Evolutionary conservation across 2,888 invertebrate genomes (phyloP).

Genomic region (Oeneis ivallda): DNA sequence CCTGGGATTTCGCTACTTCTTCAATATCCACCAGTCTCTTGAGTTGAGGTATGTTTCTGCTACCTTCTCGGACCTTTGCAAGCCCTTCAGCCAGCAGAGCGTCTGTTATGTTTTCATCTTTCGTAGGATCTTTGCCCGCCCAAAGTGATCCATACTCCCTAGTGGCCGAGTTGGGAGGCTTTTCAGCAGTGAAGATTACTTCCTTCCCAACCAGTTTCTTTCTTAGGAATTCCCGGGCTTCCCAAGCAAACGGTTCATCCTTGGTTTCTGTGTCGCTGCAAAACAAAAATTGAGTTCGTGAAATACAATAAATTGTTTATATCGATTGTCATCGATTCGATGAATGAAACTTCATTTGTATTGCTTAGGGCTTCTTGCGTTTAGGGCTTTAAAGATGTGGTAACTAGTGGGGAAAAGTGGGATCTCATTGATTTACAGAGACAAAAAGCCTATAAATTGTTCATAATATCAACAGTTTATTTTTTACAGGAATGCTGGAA

Average conservation of each 20-base stretch:
- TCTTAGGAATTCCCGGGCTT: conserved; percentile 96
- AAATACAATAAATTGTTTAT: too few species aligned
- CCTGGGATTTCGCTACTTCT: conserved; percentile 92
- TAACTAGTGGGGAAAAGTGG: too few species aligned
- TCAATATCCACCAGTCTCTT: conserved; percentile 90
- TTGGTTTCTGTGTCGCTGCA: conserved; percentile 85
- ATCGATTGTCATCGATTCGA: too few species aligned
- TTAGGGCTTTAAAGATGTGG: too few species aligned
- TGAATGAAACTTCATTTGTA: too few species aligned
- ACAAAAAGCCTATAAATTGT: too few species aligned
- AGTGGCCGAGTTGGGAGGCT: conserved; percentile 90
- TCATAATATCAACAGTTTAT: too few species aligned
- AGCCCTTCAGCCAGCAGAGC: conserved; percentile 93
- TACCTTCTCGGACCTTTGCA: conserved; percentile 87
- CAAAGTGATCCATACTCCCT: conserved; percentile 93
- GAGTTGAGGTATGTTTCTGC: conserved; percentile 84
- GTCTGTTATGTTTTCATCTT: conserved; percentile 94
- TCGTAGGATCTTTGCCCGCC: conserved; percentile 89
- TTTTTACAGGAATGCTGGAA: too few species aligned
- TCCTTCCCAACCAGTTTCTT: conserved; percentile 96
- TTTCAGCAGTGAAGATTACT: conserved; percentile 92
- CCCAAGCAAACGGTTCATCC: conserved; percentile 98
- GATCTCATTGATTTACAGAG: too few species aligned
- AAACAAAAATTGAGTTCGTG: not conserved
- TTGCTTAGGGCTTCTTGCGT: too few species aligned